These are phyloP conservation scores for Orthosia incerta DNA, from an alignment of 2,888 invertebrate species.

Conservation along the genomic window DNA sequence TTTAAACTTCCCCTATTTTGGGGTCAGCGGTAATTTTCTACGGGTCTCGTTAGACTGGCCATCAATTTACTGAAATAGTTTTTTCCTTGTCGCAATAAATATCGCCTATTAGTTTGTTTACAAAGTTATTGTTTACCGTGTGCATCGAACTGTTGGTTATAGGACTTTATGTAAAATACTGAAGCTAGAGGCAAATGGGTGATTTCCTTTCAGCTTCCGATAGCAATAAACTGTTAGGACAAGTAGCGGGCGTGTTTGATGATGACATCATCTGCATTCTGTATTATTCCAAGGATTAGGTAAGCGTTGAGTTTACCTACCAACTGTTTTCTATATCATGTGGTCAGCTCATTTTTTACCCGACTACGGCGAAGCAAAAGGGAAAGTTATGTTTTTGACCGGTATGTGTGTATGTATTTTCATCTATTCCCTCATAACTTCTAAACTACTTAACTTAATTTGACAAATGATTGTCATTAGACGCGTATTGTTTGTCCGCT, in stretches of 20 bases:
- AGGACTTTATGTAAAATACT: conserved; percentile 6
- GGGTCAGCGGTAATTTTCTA: conserved; percentile 53
- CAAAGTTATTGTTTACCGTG: conserved; percentile 54
- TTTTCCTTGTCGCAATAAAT: conserved; percentile 64
- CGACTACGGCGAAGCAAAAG: no score
- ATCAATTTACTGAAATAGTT: conserved; percentile 59
- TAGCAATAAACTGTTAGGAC: background rate
- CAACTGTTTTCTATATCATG: no score
- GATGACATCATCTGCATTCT: background rate
- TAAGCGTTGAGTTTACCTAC: background rate
- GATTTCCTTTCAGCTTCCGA: background rate
- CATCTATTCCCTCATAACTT: no score
- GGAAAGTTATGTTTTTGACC: no score
- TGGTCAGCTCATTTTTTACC: background rate
- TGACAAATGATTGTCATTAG: no score
- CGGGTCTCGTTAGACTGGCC: conserved; percentile 61
- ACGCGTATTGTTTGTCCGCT: no score
- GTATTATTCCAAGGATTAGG: background rate
- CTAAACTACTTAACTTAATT: no score
- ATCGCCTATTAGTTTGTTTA: conserved; percentile 69
- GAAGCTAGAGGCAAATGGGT: background rate
- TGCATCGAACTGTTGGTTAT: conserved; percentile 43
- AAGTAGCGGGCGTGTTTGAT: background rate
- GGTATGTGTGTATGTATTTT: no score
- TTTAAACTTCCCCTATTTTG: conserved; percentile 42